Evolutionary conservation across 2,113 vertebrate genomes (phyloP).

Genomic region (Ondatra zibethicus): DNA sequence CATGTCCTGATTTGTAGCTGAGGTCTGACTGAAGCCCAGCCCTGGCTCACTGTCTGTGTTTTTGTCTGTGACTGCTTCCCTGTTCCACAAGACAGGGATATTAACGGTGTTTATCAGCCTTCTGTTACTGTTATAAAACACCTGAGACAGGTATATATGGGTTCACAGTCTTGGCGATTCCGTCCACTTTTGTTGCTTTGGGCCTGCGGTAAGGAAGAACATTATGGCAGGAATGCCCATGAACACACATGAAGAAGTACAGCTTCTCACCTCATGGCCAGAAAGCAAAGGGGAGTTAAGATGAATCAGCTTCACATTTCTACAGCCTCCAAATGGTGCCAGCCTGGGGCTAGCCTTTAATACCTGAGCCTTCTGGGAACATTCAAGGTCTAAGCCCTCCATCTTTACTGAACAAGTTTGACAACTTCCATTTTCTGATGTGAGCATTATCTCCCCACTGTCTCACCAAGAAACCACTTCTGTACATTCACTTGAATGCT

Average conservation of each 20-base stretch:
- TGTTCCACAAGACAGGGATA: background rate
- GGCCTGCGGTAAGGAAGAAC: too few species aligned
- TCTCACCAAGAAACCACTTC: background rate
- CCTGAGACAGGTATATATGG: too few species aligned
- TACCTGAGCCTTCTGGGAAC: background rate
- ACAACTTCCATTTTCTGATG: background rate
- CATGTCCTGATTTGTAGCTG: background rate
- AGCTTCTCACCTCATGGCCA: background rate
- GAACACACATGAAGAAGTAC: background rate
- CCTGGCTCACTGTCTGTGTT: background rate
- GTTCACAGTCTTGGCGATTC: background rate
- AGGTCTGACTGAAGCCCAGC: background rate
- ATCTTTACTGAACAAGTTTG: background rate
- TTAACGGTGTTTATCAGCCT: background rate
- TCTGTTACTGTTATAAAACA: background rate
- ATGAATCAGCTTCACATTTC: background rate
- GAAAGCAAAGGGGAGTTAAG: background rate
- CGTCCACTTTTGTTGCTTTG: background rate
- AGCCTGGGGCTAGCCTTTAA: background rate
- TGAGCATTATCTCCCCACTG: background rate
- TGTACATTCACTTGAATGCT: background rate
- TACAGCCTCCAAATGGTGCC: background rate
- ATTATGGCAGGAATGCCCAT: background rate
- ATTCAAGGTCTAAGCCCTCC: background rate
- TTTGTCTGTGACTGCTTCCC: background rate